Conservation (phyloP, 2,888 invertebrate species). For the Pseudeuparius sepicola region DNA sequence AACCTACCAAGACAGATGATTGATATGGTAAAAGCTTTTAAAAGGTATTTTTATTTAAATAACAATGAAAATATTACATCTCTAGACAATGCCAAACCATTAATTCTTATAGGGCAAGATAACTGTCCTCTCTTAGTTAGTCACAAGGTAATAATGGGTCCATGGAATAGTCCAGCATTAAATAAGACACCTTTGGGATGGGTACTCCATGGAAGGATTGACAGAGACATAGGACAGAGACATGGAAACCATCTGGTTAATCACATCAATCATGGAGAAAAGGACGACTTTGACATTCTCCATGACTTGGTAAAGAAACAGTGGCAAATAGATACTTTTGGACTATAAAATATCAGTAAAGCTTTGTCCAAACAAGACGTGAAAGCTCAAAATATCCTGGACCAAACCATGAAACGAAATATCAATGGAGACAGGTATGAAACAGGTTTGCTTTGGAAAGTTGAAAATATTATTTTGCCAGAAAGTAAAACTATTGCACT, state of each 20-base stretch:
- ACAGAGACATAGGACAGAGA: conserved; percentile 7
- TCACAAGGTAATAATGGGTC: conserved; percentile 8
- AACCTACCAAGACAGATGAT: too few relatives aligned
- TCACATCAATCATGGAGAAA: conserved; percentile 6
- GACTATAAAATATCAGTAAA: conserved; percentile 1
- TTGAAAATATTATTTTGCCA: conserved; percentile 5
- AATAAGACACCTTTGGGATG: too few relatives aligned
- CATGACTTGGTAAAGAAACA: conserved; percentile 12
- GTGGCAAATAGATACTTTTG: conserved; percentile 10
- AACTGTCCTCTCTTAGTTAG: conserved; percentile 13
- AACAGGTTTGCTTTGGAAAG: conserved; percentile 9
- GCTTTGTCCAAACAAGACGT: conserved; percentile 8
- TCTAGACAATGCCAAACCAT: conserved; percentile 11
- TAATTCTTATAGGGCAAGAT: conserved; percentile 11
- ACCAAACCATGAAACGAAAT: conserved; percentile 8
- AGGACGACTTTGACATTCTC: conserved; percentile 11
- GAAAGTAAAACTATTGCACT: conserved; percentile 9
- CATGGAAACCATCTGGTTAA: conserved; percentile 3
- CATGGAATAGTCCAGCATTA: conserved; percentile 10
- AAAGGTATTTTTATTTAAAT: too few relatives aligned
- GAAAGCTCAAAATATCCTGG: conserved; percentile 10
- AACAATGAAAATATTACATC: conserved; percentile 6
- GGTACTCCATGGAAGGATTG: conserved; percentile 6
- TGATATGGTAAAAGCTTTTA: too few relatives aligned
- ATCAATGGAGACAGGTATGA: conserved; percentile 1